Base-by-base conservation (phyloP, 1,140 invertebrate species). In the Venturia canescens region DNA sequence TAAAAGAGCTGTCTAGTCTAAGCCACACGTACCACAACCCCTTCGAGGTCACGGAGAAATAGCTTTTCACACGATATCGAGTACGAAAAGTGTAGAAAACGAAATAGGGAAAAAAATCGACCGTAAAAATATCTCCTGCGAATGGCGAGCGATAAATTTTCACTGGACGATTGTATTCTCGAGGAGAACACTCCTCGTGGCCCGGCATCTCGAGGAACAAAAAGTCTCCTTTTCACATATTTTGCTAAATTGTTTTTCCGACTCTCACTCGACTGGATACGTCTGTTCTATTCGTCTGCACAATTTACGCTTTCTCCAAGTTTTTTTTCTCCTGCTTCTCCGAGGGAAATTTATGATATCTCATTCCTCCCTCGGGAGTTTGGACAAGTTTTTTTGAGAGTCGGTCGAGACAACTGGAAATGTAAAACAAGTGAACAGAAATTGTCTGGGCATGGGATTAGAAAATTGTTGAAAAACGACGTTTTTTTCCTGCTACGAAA, bases 141-240 rank as follows among this genome's bases (percentile, higher is more conserved):
- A 70, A 70, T 70, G 67, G 67, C 9, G n/a, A 38, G 18, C 67
- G 67, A 70, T 70, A 70, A 70, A 70, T 70, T 70, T 67, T 70
- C 29, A 38, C 34, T 23, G 29, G 18, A 31, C 29, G 34, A 70
- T 70, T 38, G 34, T 70, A 34, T 70, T 70, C 23, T 60, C 57
- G 23, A 60, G 57, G 57, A 23, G 57, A 60, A n/a, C n/a, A n/a
- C n/a, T n/a, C 18, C 23, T 21, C n/a, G 57, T 18, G 2, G 57
- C n/a, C 18, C 26, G 27, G 1, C 9, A 67, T 26, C 7, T 34
- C 66, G 26, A 9, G 11, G 66, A 34, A 63, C 21, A 11, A 63
- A 70, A 70, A 70, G 34, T 18, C n/a, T 63, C 16, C 18, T 34
- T 34, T 67, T 34, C 29, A 4, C 34, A 9, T 9, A 29, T 70